Evolutionary conservation across 2,888 invertebrate genomes (phyloP).

Genomic region (Agriopis leucophaearia): DNA sequence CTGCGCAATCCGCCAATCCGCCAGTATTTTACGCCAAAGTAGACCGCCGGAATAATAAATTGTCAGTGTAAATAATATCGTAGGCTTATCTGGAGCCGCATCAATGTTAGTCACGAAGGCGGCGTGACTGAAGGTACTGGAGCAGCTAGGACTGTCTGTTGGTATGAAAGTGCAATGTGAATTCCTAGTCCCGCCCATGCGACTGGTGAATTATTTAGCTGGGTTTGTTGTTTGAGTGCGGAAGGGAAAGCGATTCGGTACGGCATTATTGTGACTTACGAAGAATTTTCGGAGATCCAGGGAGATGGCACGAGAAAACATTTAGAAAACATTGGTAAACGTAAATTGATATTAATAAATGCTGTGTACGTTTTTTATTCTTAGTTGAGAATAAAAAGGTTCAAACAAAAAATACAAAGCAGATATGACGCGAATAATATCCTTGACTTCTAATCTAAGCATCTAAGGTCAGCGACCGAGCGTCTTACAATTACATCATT

Average conservation of each 20-base stretch:
- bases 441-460: slow-evolving; percentile 30
- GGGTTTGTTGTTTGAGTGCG: slow-evolving; percentile 13
- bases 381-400: background rate
- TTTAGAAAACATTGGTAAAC: background rate
- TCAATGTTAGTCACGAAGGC: slow-evolving; percentile 77
- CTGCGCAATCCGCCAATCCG: slow-evolving; percentile 52
- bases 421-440: slow-evolving; percentile 13
- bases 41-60: slow-evolving; percentile 55
- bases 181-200: slow-evolving; percentile 25
- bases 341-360: background rate
- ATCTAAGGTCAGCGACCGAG: slow-evolving; percentile 25
- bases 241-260: slow-evolving; percentile 1
- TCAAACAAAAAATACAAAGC: slow-evolving; percentile 5
- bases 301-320: background rate
- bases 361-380: background rate
- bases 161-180: slow-evolving; percentile 33
- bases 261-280: background rate
- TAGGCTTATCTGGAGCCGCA: slow-evolving; percentile 72
- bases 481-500: slow-evolving; percentile 30
- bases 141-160: slow-evolving; percentile 32
- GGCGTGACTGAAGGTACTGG: slow-evolving; percentile 65
- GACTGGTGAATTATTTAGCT: slow-evolving; percentile 27
- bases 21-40: slow-evolving; percentile 46
- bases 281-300: background rate
- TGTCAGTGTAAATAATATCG: slow-evolving; percentile 70